These are phyloP conservation scores for Polydrusus pterygomalis DNA, from an alignment of 2,888 invertebrate species.

Conservation along the genomic window DNA sequence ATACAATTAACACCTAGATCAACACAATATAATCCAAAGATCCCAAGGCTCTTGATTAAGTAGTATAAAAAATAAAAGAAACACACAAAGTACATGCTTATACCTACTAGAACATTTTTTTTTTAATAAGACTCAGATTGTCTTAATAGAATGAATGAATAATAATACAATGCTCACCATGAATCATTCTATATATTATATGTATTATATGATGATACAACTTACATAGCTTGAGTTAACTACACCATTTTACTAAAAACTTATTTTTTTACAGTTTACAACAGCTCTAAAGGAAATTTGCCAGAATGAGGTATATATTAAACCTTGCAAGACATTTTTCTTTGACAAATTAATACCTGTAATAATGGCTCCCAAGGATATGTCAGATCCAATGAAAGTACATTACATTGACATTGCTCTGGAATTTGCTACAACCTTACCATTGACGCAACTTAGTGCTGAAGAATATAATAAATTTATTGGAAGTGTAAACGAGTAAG, in stretches of 20 bases:
- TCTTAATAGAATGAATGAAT: no score
- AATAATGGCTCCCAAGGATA: slow-evolving; percentile 54
- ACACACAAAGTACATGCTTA: no score
- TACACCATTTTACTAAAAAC: neutral
- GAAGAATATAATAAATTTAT: slow-evolving; percentile 57
- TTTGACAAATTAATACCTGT: slow-evolving; percentile 55
- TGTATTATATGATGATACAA: no score
- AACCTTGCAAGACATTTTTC: slow-evolving; percentile 52
- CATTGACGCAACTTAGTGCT: slow-evolving; percentile 50
- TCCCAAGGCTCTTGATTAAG: no score
- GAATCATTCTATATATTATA: no score
- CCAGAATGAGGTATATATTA: slow-evolving; percentile 44
- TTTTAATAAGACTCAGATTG: no score
- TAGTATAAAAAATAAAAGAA: no score
- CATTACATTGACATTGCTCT: slow-evolving; percentile 57
- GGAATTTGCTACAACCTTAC: slow-evolving; percentile 52
- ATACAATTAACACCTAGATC: no score
- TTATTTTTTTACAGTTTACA: slow-evolving; percentile 51
- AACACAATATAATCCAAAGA: no score
- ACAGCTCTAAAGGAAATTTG: slow-evolving; percentile 55
- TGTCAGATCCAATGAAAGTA: slow-evolving; percentile 50
- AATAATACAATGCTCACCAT: no score
- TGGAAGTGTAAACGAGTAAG: slow-evolving; percentile 54
- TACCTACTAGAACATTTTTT: no score
- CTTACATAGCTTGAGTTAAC: no score